Evolutionary conservation across 2,888 invertebrate genomes (phyloP).

Genomic region (Geotrupes spiniger): DNA sequence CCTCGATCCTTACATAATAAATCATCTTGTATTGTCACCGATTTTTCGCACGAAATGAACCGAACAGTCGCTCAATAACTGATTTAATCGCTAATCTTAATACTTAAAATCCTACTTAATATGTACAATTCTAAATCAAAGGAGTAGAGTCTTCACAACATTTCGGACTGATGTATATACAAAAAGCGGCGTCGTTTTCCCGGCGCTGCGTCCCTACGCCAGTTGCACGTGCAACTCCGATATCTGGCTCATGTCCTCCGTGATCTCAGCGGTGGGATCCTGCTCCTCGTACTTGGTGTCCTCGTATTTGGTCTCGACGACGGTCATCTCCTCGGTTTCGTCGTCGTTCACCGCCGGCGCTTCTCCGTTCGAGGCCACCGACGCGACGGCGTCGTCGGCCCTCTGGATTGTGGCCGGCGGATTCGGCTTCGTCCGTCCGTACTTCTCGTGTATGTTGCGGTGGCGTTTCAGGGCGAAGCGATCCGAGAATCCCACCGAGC

Average conservation of each 20-base stretch:
- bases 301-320: slow-evolving; percentile 41
- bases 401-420: slow-evolving; percentile 27
- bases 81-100: too few species aligned
- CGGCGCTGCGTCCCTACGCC: slow-evolving; percentile 31
- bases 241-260: slow-evolving; percentile 47
- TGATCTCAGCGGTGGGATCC: slow-evolving; percentile 35
- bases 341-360: slow-evolving; percentile 23
- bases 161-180: too few species aligned
- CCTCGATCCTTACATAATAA: too few species aligned
- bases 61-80: too few species aligned
- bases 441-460: slow-evolving; percentile 84
- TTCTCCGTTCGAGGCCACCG: background rate
- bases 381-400: background rate
- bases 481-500: slow-evolving; percentile 83
- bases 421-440: slow-evolving; percentile 61
- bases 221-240: slow-evolving; percentile 48
- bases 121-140: too few species aligned
- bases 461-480: slow-evolving; percentile 84
- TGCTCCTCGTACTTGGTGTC: slow-evolving; percentile 38
- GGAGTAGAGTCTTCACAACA: too few species aligned
- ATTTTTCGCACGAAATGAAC: too few species aligned
- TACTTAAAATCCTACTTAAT: too few species aligned
- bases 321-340: slow-evolving; percentile 35
- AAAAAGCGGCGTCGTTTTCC: too few species aligned
- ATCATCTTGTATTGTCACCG: too few species aligned